These are phyloP conservation scores for Atherinosoma microstoma DNA, from an alignment of 2,797 vertebrate genomes.

Conservation along the genomic window DNA sequence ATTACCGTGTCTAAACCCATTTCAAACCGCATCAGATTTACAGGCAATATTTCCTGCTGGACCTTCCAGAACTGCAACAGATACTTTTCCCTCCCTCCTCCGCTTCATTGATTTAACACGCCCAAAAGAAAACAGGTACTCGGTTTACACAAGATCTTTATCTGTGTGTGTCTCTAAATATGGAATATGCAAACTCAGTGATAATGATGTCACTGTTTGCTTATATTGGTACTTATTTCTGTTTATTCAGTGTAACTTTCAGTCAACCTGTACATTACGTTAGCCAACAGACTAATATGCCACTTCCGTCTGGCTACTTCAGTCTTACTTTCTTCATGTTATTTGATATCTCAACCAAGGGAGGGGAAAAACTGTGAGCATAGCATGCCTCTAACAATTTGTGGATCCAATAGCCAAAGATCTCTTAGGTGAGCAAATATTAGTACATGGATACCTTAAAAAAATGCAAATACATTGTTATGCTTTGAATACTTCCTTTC, in stretches of 20 bases:
- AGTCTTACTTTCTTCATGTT: neutral
- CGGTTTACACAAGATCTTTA: constrained; percentile 8
- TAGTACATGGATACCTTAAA: neutral
- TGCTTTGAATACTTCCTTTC: neutral
- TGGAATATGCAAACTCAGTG: neutral
- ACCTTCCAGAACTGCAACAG: constrained; percentile 23
- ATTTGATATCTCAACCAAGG: neutral
- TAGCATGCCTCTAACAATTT: neutral
- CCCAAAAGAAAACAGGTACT: neutral
- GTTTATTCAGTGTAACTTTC: neutral
- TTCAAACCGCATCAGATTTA: constrained; percentile 57
- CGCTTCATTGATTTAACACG: constrained; percentile 14
- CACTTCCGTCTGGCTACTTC: neutral
- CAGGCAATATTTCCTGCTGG: constrained; percentile 40
- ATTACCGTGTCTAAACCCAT: constrained; percentile 63
- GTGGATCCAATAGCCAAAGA: too few relatives aligned
- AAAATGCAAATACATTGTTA: neutral
- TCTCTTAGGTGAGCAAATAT: neutral
- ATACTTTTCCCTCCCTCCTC: constrained; percentile 9
- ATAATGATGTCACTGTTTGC: neutral
- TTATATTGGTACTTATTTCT: neutral
- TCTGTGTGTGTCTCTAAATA: neutral
- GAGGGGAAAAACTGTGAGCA: neutral
- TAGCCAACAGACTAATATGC: neutral
- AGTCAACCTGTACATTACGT: neutral